Evolutionary conservation across 2,113 vertebrate genomes (phyloP).

Genomic region (Hemiscyllium ocellatum): DNA sequence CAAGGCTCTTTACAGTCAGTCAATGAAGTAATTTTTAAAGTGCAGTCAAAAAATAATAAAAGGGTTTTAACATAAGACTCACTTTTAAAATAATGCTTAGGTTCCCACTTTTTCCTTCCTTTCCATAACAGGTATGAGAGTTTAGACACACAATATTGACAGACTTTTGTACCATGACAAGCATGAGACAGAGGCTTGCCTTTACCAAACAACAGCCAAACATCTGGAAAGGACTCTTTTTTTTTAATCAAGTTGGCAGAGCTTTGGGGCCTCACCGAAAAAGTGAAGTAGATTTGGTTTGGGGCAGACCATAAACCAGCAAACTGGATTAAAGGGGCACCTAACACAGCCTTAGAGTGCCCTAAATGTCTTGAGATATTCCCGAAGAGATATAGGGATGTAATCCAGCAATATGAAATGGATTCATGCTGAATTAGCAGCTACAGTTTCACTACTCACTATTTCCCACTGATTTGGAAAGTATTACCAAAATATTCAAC

Average conservation of each 20-base stretch:
- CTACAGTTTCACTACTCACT: not conserved
- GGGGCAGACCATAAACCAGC: not conserved
- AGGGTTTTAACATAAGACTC: not conserved
- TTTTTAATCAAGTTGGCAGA: not conserved
- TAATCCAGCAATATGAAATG: not conserved
- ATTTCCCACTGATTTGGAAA: not conserved
- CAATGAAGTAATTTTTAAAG: not conserved
- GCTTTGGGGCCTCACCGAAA: not conserved
- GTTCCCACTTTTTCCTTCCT: not conserved
- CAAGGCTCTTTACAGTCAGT: not conserved
- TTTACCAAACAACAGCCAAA: not conserved
- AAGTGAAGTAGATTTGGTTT: not conserved
- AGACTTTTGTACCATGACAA: not conserved
- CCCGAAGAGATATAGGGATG: not conserved
- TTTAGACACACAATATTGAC: not conserved
- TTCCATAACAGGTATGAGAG: not conserved
- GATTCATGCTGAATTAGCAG: not conserved
- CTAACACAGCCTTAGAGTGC: not conserved
- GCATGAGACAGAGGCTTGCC: no score
- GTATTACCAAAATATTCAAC: not conserved
- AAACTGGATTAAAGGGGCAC: not conserved
- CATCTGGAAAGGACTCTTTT: not conserved
- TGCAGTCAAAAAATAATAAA: not conserved
- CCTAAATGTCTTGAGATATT: not conserved
- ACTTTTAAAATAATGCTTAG: not conserved